A percentile compares a stretch with the other conserved stretches of the same genome.
Conservation (phyloP, 1,140 invertebrate species). For the Zaprionus taronus region DNA sequence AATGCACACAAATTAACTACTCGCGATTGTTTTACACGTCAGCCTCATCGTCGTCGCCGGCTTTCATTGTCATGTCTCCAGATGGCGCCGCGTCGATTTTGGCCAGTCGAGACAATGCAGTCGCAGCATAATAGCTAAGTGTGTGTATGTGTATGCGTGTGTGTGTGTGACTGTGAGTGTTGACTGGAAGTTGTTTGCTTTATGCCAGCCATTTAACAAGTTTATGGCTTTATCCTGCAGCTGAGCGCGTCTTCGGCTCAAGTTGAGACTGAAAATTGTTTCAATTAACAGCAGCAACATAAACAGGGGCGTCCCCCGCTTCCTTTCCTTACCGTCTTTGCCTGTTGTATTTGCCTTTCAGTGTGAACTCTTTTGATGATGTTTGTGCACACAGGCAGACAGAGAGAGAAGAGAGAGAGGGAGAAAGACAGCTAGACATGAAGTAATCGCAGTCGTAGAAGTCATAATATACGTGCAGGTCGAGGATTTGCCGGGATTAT, state of each 20-base stretch:
- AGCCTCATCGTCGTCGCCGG: slow-evolving; percentile 29
- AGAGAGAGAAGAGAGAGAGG: not conserved
- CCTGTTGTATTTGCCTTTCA: slow-evolving; percentile 32
- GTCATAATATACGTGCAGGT: slow-evolving; percentile 10
- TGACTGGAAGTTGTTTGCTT: slow-evolving; percentile 47
- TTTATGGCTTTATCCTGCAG: slow-evolving; percentile 61
- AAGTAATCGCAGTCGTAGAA: not conserved
- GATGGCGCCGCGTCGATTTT: slow-evolving; percentile 14
- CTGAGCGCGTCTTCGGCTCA: slow-evolving; percentile 53
- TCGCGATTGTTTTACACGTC: slow-evolving; percentile 73
- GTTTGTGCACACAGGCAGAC: not conserved
- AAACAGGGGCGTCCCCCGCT: slow-evolving; percentile 21
- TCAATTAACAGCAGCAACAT: slow-evolving; percentile 65
- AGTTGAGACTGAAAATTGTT: slow-evolving; percentile 63
- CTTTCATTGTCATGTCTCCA: slow-evolving; percentile 19
- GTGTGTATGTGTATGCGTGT: not conserved
- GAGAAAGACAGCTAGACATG: not conserved
- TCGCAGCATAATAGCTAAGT: slow-evolving; percentile 26
- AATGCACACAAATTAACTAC: slow-evolving; percentile 69
- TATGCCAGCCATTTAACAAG: slow-evolving; percentile 58
- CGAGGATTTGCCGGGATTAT: slow-evolving; percentile 40
- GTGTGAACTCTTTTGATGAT: slow-evolving; percentile 56
- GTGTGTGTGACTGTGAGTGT: slow-evolving; percentile 9
- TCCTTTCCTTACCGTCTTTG: not conserved
- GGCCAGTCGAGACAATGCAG: slow-evolving; percentile 45